Evolutionary conservation across 2,797 vertebrate genomes (phyloP).

Genomic region (Poecilia gillii): DNA sequence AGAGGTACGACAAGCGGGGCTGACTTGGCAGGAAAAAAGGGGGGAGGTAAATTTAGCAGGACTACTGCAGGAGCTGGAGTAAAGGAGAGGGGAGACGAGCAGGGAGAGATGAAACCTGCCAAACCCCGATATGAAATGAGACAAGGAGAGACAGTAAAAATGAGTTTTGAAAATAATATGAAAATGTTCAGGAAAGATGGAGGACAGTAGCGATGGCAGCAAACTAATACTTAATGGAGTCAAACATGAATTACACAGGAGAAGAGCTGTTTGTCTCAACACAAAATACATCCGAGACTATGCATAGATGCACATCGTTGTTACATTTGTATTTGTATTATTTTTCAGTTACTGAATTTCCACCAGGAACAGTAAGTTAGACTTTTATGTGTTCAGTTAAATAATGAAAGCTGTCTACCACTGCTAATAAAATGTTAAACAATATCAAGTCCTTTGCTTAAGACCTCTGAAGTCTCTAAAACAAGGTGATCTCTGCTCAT

Average conservation of each 20-base stretch:
- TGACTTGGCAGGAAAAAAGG: constrained; percentile 28
- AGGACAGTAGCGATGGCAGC: constrained; percentile 5
- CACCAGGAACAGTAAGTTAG: not conserved
- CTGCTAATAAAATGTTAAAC: constrained; percentile 6
- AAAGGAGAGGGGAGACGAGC: constrained; percentile 13
- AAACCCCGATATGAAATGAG: constrained; percentile 19
- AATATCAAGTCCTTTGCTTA: constrained; percentile 16
- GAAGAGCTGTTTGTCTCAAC: constrained; percentile 17
- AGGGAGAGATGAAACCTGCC: constrained; percentile 30
- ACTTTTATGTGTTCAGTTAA: not conserved
- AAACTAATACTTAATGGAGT: constrained; percentile 17
- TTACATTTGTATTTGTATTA: not conserved
- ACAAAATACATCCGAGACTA: not conserved
- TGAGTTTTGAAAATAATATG: constrained; percentile 24
- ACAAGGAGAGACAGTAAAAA: constrained; percentile 15
- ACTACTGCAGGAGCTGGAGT: constrained; percentile 23
- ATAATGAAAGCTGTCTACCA: not conserved
- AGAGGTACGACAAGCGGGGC: constrained; percentile 15
- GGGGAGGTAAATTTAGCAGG: constrained; percentile 37
- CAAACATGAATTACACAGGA: constrained; percentile 1
- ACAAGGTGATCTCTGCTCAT: constrained; percentile 24
- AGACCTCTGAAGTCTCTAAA: constrained; percentile 12
- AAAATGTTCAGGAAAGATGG: constrained; percentile 15
- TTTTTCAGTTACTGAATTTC: not conserved
- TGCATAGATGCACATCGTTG: not conserved